phyloP scores from a whole-genome alignment of 2,888 invertebrate genomes.

The Parnassius smintheus region DNA sequence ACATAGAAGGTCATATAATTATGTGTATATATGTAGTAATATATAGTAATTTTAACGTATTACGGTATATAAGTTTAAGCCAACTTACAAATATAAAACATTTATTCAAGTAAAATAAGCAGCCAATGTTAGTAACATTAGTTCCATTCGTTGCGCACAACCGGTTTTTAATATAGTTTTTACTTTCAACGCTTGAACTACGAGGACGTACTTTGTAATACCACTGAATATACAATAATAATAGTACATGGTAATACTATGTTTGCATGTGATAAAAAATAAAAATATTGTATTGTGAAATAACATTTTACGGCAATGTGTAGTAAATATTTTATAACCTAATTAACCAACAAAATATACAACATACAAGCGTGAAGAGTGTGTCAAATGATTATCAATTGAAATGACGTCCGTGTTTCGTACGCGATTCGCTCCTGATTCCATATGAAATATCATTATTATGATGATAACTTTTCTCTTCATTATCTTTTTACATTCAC shows the following conservation, averaged over 20 bases:
- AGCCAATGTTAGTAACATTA: not conserved
- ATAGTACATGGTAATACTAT: too few species aligned
- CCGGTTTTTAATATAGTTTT: not conserved
- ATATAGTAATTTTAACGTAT: too few species aligned
- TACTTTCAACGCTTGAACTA: too few species aligned
- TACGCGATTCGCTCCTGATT: not conserved
- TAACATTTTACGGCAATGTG: too few species aligned
- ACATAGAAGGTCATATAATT: too few species aligned
- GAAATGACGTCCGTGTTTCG: constrained; percentile 7
- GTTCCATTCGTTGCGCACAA: not conserved
- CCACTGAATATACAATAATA: too few species aligned
- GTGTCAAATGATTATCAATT: not conserved
- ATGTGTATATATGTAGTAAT: too few species aligned
- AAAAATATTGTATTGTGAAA: too few species aligned
- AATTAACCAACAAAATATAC: constrained; percentile 3
- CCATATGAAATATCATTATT: not conserved
- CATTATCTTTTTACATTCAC: not conserved
- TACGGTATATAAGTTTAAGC: too few species aligned
- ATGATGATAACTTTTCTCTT: not conserved
- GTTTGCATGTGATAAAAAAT: too few species aligned
- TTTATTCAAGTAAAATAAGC: not conserved
- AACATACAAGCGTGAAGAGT: not conserved
- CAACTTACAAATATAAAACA: too few species aligned
- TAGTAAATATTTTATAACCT: constrained; percentile 6
- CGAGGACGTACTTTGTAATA: too few species aligned